A percentile compares a stretch with the other conserved stretches of the same genome.
phyloP scores from a whole-genome alignment of 2,888 invertebrate genomes.

The Scaptodrosophila latifasciaeformis region DNA sequence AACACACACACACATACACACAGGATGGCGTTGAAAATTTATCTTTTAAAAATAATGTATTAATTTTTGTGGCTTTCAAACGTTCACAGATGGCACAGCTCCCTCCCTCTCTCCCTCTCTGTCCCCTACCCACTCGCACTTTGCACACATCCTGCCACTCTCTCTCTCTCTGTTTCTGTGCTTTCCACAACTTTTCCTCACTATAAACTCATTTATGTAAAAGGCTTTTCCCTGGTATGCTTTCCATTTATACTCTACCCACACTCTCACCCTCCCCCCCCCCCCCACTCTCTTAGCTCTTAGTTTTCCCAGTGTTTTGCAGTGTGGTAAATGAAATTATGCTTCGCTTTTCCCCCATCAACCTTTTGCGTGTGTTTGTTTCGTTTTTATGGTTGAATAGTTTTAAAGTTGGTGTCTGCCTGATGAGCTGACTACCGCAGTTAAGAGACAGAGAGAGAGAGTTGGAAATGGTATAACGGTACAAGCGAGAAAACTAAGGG shows the following conservation, averaged over 20 bases:
- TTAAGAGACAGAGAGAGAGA: conserved; percentile 27
- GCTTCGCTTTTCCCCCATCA: conserved; percentile 36
- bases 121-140: no score
- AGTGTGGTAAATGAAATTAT: conserved; percentile 62
- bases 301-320: no score
- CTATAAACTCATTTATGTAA: conserved; percentile 64
- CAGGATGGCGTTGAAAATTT: conserved; percentile 47
- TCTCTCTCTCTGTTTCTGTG: no score
- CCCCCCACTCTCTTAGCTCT: no score
- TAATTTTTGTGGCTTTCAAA: conserved; percentile 56
- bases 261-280: no score
- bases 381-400: conserved; percentile 56
- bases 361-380: conserved; percentile 10
- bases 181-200: no score
- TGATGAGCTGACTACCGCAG: conserved; percentile 16
- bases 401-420: conserved; percentile 40
- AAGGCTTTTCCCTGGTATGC: conserved; percentile 42
- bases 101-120: no score
- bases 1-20: conserved; percentile 24
- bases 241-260: no score
- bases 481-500: no score
- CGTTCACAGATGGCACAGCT: conserved; percentile 16
- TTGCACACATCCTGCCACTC: no score
- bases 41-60: conserved; percentile 66
- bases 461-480: conserved; percentile 29